These are phyloP conservation scores for Drosophila ogumai DNA, from an alignment of 1,140 invertebrate species.

Conservation along the genomic window DNA sequence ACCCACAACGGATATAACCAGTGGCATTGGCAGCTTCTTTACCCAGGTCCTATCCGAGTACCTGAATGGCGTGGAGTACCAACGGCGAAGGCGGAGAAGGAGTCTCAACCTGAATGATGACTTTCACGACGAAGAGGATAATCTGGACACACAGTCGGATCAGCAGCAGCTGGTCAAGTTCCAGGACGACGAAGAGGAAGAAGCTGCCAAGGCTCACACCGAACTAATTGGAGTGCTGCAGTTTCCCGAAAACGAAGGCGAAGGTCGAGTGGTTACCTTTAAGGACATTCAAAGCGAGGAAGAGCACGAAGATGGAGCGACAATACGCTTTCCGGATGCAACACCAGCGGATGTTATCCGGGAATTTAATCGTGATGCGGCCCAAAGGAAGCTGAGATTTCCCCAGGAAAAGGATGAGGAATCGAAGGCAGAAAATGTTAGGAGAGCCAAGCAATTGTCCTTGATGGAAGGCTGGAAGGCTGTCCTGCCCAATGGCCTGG, in stretches of 20 bases:
- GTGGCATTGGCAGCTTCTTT: slow-evolving; percentile 80
- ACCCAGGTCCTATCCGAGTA: slow-evolving; percentile 78
- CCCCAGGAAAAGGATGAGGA: slow-evolving; percentile 44
- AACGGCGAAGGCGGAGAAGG: slow-evolving; percentile 55
- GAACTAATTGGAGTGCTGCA: slow-evolving; percentile 72
- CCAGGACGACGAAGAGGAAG: slow-evolving; percentile 65
- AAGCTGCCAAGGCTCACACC: slow-evolving; percentile 64
- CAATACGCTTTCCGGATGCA: slow-evolving; percentile 71
- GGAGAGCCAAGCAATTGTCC: slow-evolving; percentile 38
- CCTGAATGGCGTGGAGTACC: slow-evolving; percentile 73
- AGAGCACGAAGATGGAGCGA: slow-evolving; percentile 24
- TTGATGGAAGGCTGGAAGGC: slow-evolving; percentile 57
- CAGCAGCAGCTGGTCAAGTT: slow-evolving; percentile 55
- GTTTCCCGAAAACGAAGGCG: slow-evolving; percentile 57
- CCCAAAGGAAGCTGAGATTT: slow-evolving; percentile 73
- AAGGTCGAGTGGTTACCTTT: slow-evolving; percentile 63
- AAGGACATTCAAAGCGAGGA: slow-evolving; percentile 62
- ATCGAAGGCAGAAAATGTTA: not conserved
- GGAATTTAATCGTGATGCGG: slow-evolving; percentile 71
- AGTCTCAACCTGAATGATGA: slow-evolving; percentile 62
- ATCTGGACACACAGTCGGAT: slow-evolving; percentile 64
- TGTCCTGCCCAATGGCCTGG: slow-evolving; percentile 60
- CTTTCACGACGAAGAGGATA: slow-evolving; percentile 77
- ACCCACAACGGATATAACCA: slow-evolving; percentile 72
- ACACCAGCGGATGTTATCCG: slow-evolving; percentile 61